Base-by-base conservation (phyloP, 2,888 invertebrate genomes). In the Xestia sexstrigata region DNA sequence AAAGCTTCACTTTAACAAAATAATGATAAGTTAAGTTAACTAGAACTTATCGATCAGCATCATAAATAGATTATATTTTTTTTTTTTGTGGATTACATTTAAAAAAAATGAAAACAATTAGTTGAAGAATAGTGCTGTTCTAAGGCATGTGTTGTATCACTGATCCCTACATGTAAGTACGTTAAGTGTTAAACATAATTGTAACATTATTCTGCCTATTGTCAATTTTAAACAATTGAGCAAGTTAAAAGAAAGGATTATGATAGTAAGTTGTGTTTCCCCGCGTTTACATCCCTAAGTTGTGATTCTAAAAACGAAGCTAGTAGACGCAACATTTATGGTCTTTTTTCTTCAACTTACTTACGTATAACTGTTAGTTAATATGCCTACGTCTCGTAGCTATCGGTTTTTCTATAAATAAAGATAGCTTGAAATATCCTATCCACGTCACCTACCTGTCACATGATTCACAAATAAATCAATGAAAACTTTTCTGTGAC, bases 1-100 rank as follows among this genome's bases (percentile, higher is more conserved):
- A 98, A 93, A 62, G 98, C 97, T 93, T 98, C 98, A 90, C 98
- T 98, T 91, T 79, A 79, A 83, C 23, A 95, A 95, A 88, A 63
- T 47, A 65, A 55, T 55, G 13, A 23, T 52, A 52, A 23, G 52
- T 23, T 52, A 23, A 7, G 58, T n/a, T n/a, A 58, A 26, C 20
- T 11, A 45, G 13, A 35, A 75, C 26, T 26, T 2, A 45, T 20
- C 8, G 9, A 23, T 7, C 9, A 39, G 20, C n/a, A 20, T 11
- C 8, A 30, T 13, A 55, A n/a, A 55, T n/a, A 13, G 2, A 20
- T 42, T 17, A 42, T 11, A 15, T 30, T 4, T 0, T 42, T 30
- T 30, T 26, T 1, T 23, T 42, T 17, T 23, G n/a, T n/a, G n/a
- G n/a, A n/a, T n/a, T n/a, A n/a, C n/a, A n/a, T n/a, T n/a, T n/a